Evolutionary conservation across 2,797 vertebrate species (phyloP), one percentile per base, ranked within the genome.

Genomic region (Selene dorsalis): DNA sequence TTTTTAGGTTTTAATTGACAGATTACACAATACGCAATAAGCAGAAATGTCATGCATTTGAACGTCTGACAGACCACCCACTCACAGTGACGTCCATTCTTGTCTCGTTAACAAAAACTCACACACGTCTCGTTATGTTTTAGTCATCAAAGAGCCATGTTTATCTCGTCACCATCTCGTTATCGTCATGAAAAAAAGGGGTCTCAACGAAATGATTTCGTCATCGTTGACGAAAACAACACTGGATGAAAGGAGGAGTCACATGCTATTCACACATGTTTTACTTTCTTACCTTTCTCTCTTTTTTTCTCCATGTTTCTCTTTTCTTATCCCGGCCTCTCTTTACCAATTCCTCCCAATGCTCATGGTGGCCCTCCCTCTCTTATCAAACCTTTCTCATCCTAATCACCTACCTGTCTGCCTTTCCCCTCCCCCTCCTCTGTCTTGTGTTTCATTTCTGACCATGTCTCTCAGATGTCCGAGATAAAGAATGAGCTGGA

Each of bases 401-500:
- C 30, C 12, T 63, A 28, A 78, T 79, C 28, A 45, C 73, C 55
- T 38, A 13, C 43, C 59, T 48, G 32, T 56, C 71, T 53, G 18
- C 58, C 18, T 47, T 5, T n/a, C 16, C 30, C 38, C 0, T 48
- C 30, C 7, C 7, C 17, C 30, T 69, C 39, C 17, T 38, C 30
- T 69, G 9, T 60, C 71, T 69, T 56, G 50, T 55, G 30, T 68
- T 7, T 48, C 6, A 57, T 66, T 73, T 64, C 62, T 35, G 22
- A 26, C 11, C 35, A 9, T 69, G 24, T 69, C 18, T 79, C 30
- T 70, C 75, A 99, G 97, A 97, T 99, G 87, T 95, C 94, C 77
- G 97, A 99, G 91, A 99, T 99, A 88, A 92, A 95, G 63, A 96
- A 96, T 66, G 96, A 98, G 87, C 87, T 99, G 90, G 94, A 95